These are phyloP conservation scores for Linurgus olivaceus DNA, from an alignment of 2,797 vertebrate genomes.

Conservation along the genomic window DNA sequence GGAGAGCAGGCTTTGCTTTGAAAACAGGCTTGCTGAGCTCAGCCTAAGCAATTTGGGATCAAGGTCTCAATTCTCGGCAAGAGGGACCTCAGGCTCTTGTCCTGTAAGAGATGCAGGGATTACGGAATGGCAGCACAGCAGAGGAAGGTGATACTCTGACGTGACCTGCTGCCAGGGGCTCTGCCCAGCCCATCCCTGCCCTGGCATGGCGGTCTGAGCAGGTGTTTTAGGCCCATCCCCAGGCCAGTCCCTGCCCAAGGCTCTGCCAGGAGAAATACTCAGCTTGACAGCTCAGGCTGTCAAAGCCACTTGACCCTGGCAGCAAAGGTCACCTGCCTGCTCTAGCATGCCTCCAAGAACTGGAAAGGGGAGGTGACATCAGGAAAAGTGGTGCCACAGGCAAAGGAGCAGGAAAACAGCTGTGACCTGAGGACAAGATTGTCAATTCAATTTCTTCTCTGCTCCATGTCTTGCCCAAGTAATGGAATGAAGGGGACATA, in stretches of 20 bases:
- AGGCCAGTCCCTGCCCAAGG: neutral
- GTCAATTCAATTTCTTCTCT: neutral
- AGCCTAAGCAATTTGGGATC: neutral
- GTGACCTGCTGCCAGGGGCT: neutral
- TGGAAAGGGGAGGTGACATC: neutral
- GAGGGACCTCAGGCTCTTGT: neutral
- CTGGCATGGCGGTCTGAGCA: fast-evolving
- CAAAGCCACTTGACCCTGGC: neutral
- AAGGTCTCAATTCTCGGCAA: neutral
- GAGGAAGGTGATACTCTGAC: fast-evolving
- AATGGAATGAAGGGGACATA: neutral
- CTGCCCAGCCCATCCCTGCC: fast-evolving
- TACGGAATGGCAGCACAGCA: neutral
- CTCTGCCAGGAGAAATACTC: neutral
- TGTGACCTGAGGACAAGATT: neutral
- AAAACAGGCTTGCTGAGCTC: neutral
- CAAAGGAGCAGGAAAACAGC: neutral
- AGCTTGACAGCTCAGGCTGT: neutral
- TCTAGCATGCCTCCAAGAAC: neutral
- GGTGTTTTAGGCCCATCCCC: neutral
- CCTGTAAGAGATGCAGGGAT: neutral
- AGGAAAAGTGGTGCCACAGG: neutral
- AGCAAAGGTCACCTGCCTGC: neutral
- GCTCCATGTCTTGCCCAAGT: neutral
- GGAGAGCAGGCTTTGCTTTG: neutral